A percentile compares a stretch with the other conserved stretches of the same genome.
Conservation (phyloP, 2,797 vertebrate species). For the Dendrocincla tyrannina region DNA sequence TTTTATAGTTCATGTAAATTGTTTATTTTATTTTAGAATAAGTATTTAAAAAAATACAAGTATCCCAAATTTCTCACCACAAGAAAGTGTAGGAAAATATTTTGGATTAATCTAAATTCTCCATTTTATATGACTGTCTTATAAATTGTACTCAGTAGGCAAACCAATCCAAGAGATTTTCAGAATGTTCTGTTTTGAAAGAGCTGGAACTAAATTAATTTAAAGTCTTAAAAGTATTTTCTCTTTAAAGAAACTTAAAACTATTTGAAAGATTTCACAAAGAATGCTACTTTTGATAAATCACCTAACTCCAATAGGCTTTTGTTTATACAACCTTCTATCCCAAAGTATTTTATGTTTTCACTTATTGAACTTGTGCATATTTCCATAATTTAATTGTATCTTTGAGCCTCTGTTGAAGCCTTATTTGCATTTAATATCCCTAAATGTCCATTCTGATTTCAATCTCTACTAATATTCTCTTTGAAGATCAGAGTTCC, state of each 20-base stretch:
- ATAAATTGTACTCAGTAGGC: neutral
- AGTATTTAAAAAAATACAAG: neutral
- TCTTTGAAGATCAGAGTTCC: slow-evolving; percentile 38
- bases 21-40: neutral
- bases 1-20: neutral
- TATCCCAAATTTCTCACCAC: neutral
- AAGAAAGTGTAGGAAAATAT: neutral
- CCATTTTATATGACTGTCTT: neutral
- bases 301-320: neutral
- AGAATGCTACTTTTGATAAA: neutral
- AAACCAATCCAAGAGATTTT: neutral
- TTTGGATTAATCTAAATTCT: neutral
- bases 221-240: neutral
- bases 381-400: slow-evolving; percentile 36
- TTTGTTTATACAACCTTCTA: neutral
- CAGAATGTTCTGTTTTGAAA: neutral
- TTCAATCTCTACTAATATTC: slow-evolving; percentile 5
- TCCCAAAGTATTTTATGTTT: neutral
- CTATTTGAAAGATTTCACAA: neutral
- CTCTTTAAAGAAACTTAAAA: neutral
- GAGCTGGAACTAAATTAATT: neutral
- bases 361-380: neutral
- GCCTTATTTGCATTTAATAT: slow-evolving; percentile 53
- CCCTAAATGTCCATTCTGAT: slow-evolving; percentile 22
- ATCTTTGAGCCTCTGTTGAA: neutral